Evolutionary conservation across 2,113 vertebrate species (phyloP), one percentile per base, ranked within the genome.

Genomic region (Xiphorhynchus elegans): DNA sequence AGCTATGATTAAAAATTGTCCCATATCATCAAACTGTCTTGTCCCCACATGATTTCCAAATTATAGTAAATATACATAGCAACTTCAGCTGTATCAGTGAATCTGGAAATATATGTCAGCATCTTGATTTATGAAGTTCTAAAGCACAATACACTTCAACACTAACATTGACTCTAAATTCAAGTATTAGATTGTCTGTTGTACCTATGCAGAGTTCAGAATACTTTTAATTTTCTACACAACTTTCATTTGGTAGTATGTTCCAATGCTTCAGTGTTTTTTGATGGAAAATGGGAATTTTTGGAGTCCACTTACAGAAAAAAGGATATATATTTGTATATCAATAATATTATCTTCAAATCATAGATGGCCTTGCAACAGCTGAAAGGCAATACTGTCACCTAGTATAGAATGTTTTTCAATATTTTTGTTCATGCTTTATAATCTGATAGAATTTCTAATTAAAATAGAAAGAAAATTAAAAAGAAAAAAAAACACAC

Each of bases 1-100:
- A 85, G 33, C 15, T 91, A 50, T 83, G 67, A 94, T 53, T 93
- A 83, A 83, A 77, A 95, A 68, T 13, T 95, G 67, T 81, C 35
- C 69, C 9, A 9, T 69, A 35, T 56, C 39, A 50, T 85, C 60
- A 94, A 47, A 56, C 44, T 84, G 6, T 66, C 50, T 80, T 77
- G 40, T 60, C 7, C 3, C 6, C 14, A 28, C 3, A 5, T 25
- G 40, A 79, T 85, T 75, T 89, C 23, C 33, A 70, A 75, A 47
- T 74, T 60, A 73, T 10, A 75, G 11, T 35, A 39, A 91, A 52
- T 25, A 83, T 16, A 40, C 3, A n/a, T 15, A 70, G 23, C 17
- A 77, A 74, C 35, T 78, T 75, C 50, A 83, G 10, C 26, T 68
- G 19, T n/a, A 42, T 10, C 1, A 1, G 20, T 66, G 33, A 80